phyloP scores from a whole-genome alignment of 2,113 vertebrate species.

The Ondatra zibethicus region DNA sequence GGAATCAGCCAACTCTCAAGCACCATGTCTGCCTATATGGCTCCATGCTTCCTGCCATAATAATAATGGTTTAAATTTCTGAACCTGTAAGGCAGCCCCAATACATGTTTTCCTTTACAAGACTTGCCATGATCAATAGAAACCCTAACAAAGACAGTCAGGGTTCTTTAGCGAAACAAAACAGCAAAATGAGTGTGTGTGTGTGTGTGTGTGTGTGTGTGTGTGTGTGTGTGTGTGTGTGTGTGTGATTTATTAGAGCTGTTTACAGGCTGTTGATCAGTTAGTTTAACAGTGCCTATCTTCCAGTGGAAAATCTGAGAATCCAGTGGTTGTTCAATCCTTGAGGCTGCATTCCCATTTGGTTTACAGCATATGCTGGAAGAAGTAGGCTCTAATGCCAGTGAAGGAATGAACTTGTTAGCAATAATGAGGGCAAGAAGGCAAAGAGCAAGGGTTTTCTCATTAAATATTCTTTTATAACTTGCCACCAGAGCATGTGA shows the following conservation, averaged over 20 bases:
- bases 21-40: too few relatives aligned
- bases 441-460: background rate
- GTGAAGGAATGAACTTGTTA: background rate
- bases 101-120: too few relatives aligned
- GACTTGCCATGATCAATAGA: too few relatives aligned
- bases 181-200: too few relatives aligned
- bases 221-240: too few relatives aligned
- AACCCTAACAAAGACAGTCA: too few relatives aligned
- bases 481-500: background rate
- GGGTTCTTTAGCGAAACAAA: too few relatives aligned
- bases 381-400: background rate
- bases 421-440: background rate
- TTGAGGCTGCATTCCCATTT: background rate
- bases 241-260: background rate
- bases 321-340: background rate
- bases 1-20: too few relatives aligned
- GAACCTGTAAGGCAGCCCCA: too few relatives aligned
- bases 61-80: too few relatives aligned
- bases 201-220: too few relatives aligned
- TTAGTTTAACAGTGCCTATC: background rate
- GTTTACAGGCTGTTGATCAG: background rate
- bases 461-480: background rate
- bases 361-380: background rate
- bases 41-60: too few relatives aligned
- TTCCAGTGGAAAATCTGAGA: background rate